These are phyloP conservation scores for mouse (Mus musculus) DNA, from an alignment of 2,113 vertebrate genomes.

Conservation along the genomic window GRCm39 chr10:9682001-9682500, in stretches of 20 bases:
- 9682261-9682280: neutral
- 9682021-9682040: neutral
- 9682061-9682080: neutral
- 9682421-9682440: no score
- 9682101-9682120: neutral
- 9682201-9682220: neutral
- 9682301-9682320: neutral
- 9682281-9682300: neutral
- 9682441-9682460: neutral
- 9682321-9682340: neutral
- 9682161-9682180: neutral
- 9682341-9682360: neutral
- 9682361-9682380: neutral
- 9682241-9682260: neutral
- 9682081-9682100: neutral
- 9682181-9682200: neutral
- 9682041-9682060: no score
- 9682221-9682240: neutral
- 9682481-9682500: neutral
- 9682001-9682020: neutral
- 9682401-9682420: neutral
- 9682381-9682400: neutral
- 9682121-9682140: neutral
- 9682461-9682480: neutral
- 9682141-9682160: neutral